Percentiles rank a stretch among this genome's conserved stretches.
Conservation (phyloP, 1,140 invertebrate species). For the Melanaphis sacchari region DNA sequence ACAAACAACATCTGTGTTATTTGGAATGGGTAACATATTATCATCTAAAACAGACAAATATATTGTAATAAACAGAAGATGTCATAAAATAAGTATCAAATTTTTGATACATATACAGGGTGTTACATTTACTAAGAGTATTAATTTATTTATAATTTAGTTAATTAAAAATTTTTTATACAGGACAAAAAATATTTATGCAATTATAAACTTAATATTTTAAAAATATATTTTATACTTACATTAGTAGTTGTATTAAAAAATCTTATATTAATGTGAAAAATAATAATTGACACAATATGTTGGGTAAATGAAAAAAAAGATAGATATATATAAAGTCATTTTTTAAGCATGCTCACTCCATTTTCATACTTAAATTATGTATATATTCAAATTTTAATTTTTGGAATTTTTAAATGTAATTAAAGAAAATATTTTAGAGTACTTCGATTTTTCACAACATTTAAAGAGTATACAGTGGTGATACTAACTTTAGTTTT, state of each 20-base stretch:
- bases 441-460: too few species aligned
- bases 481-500: too few species aligned
- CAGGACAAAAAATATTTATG: not conserved
- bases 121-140: not conserved
- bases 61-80: conserved; percentile 33
- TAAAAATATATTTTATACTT: not conserved
- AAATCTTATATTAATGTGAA: not conserved
- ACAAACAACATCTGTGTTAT: conserved; percentile 90
- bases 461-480: too few species aligned
- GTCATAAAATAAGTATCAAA: not conserved
- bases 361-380: too few species aligned
- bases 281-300: not conserved
- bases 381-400: too few species aligned
- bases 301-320: not conserved
- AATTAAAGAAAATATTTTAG: too few species aligned
- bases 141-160: not conserved
- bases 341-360: too few species aligned
- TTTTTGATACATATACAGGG: not conserved
- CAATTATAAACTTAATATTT: not conserved
- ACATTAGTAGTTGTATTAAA: not conserved
- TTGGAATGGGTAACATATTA: conserved; percentile 81
- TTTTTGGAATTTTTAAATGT: too few species aligned
- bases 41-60: conserved; percentile 64
- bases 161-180: not conserved
- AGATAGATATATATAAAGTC: not conserved